A percentile compares a stretch with the other conserved stretches of the same genome.
These are phyloP conservation scores for Phenganax stokvisi DNA, from an alignment of 92 coral and sea anemone species.

Conservation along the genomic window DNA sequence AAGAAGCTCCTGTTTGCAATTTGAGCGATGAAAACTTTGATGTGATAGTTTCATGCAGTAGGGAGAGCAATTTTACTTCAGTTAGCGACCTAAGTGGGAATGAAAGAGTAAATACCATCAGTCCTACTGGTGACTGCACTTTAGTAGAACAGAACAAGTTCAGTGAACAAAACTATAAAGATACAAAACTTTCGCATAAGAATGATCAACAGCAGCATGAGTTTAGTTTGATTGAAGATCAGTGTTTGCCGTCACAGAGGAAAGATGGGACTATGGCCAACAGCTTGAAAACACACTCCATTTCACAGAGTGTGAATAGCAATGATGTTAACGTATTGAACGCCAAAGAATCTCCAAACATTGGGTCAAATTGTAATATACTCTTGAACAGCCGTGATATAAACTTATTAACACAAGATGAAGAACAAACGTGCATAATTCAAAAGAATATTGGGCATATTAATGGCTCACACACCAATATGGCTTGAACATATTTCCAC, in stretches of 20 bases:
- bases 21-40: not conserved
- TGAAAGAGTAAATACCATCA: not conserved
- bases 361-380: slow-evolving; percentile 2
- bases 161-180: no score
- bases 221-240: no score
- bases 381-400: not conserved
- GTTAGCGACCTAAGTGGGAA: not conserved
- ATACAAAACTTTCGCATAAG: no score
- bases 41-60: not conserved
- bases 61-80: not conserved
- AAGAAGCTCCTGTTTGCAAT: not conserved
- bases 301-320: not conserved
- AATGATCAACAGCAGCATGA: no score
- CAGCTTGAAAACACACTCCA: slow-evolving; percentile 48
- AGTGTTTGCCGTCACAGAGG: slow-evolving; percentile 41
- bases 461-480: not conserved
- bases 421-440: not conserved
- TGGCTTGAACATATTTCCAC: no score
- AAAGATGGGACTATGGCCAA: slow-evolving; percentile 65
- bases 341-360: not conserved
- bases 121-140: not conserved
- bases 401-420: not conserved
- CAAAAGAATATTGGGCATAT: slow-evolving; percentile 3
- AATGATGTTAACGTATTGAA: not conserved
- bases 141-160: no score